Evolutionary conservation across 2,113 vertebrate species (phyloP), one percentile per base, ranked within the genome.

Genomic region (Burhinus oedicnemus): DNA sequence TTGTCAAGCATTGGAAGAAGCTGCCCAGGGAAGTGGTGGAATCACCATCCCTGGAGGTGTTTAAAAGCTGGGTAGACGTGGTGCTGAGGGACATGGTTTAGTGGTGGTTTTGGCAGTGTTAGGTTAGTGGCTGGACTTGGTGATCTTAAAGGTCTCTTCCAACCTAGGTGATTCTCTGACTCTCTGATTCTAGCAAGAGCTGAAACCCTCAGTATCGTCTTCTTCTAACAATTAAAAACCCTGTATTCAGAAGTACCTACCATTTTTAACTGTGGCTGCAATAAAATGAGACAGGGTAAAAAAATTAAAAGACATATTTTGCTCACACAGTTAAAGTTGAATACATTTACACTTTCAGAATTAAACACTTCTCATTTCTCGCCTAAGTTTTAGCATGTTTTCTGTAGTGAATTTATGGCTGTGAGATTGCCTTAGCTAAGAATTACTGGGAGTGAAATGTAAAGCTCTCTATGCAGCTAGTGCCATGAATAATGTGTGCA

Each of bases 341-440:
- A 93, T 93, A 83, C 36, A 96, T 96, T 96, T 87, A 13, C 92
- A 96, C 94, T 61, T 94, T 58, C 34, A 71, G 54, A 93, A 87
- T 79, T 75, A 89, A 95, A 92, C 79, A 87, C 82, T 93, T 95
- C 83, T 74, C 66, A 75, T 94, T 85, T 94, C 82, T 97, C 71
- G 4, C 89, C 90, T 86, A 17, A 82, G 61, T 82, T 83, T 83
- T 76, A 75, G 22, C 94, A 57, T 70, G 78, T 85, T 96, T 96
- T 85, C 76, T 36, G 40, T 12, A 11, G 78, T 72, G 72, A 95
- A 83, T 95, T 93, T 87, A 87, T 86, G 88, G 90, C 90, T 95
- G 62, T 85, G 78, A 84, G 72, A 72, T 74, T 93, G 93, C 64
- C 84, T 87, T 47, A 87, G 85, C 87, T 92, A 38, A 65, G 94